Evolutionary conservation across 37 sponge, comb jelly and placozoan species (phyloP).

Genomic region (Hormiphora californensis): DNA sequence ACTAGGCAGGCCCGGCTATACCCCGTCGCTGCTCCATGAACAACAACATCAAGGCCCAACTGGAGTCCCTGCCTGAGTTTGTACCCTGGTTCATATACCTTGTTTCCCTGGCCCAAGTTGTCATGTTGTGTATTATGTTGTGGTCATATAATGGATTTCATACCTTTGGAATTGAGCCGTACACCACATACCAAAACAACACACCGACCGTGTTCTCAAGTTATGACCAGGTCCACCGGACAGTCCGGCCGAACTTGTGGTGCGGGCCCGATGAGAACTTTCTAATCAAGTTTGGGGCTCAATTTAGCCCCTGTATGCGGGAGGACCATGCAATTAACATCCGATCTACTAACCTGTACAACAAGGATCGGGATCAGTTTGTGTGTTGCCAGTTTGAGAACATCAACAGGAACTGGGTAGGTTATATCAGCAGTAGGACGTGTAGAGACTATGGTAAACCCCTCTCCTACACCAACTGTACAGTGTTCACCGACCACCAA

Average conservation of each 20-base stretch:
- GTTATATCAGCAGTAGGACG: neutral
- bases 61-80: slow-evolving; percentile 81
- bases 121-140: slow-evolving; percentile 52
- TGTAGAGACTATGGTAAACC: neutral
- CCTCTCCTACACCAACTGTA: slow-evolving; percentile 13
- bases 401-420: slow-evolving; percentile 29
- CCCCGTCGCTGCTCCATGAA: slow-evolving; percentile 12
- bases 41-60: slow-evolving; percentile 38
- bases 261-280: slow-evolving; percentile 66
- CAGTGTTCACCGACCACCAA: neutral
- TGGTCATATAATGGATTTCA: slow-evolving; percentile 11
- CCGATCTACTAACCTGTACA: neutral
- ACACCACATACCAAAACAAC: neutral
- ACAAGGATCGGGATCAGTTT: neutral
- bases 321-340: slow-evolving; percentile 68
- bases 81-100: slow-evolving; percentile 77
- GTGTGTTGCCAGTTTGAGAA: slow-evolving; percentile 25
- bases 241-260: slow-evolving; percentile 71
- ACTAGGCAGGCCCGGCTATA: too few relatives aligned
- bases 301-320: slow-evolving; percentile 94
- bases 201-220: neutral
- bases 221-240: neutral
- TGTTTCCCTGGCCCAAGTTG: slow-evolving; percentile 66
- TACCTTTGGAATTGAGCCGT: neutral
- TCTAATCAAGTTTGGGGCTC: slow-evolving; percentile 76